phyloP scores from a whole-genome alignment of 1,140 invertebrate genomes.

The Ephestia elutella region DNA sequence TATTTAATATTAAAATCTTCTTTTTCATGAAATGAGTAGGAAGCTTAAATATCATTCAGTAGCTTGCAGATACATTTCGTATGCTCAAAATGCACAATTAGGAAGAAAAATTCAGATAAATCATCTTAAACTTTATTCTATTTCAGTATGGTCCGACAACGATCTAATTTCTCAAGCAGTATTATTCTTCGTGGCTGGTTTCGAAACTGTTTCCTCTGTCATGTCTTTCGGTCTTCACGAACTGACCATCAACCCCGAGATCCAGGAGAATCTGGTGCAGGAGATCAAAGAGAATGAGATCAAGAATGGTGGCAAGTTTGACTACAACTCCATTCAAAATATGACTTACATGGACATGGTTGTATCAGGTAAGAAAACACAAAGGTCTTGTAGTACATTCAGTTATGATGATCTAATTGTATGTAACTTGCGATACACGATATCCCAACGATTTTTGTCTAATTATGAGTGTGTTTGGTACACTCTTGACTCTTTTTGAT shows the following conservation, averaged over 20 bases:
- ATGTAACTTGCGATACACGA: no score
- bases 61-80: no score
- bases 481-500: no score
- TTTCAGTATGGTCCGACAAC: slow-evolving; percentile 23
- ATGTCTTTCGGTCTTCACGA: slow-evolving; percentile 73
- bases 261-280: slow-evolving; percentile 68
- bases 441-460: no score
- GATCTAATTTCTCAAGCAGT: slow-evolving; percentile 37
- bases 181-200: slow-evolving; percentile 67
- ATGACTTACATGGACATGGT: slow-evolving; percentile 32
- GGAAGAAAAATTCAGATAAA: no score
- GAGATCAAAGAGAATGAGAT: slow-evolving; percentile 20
- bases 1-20: no score
- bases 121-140: not conserved
- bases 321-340: slow-evolving; percentile 19
- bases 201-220: slow-evolving; percentile 76
- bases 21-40: no score
- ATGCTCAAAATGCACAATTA: no score
- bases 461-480: no score
- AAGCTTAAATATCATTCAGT: no score
- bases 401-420: no score
- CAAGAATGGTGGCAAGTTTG: slow-evolving; percentile 20
- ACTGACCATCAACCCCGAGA: slow-evolving; percentile 74
- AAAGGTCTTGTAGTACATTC: no score
- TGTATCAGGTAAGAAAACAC: slow-evolving; percentile 24